These are phyloP conservation scores for Conomelus anceps DNA, from an alignment of 2,888 invertebrate species.

Conservation along the genomic window DNA sequence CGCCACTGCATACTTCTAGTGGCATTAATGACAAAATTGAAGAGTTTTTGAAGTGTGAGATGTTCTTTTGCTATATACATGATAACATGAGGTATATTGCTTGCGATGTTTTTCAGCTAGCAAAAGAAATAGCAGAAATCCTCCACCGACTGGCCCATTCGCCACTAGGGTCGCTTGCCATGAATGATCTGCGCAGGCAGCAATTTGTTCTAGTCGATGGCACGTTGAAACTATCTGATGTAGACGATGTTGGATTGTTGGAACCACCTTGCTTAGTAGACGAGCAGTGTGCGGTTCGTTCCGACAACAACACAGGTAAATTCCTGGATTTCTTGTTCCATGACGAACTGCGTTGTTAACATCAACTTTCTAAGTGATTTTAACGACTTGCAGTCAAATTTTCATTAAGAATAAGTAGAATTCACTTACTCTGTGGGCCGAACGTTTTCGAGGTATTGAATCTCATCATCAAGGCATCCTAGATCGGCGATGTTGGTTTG, in stretches of 20 bases:
- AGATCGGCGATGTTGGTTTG: no score
- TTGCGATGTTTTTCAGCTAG: slow-evolving; percentile 34
- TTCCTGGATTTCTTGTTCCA: no score
- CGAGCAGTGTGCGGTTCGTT: slow-evolving; percentile 24
- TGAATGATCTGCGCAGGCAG: slow-evolving; percentile 46
- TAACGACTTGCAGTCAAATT: no score
- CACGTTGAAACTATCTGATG: slow-evolving; percentile 44
- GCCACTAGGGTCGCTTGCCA: slow-evolving; percentile 42
- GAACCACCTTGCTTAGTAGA: slow-evolving; percentile 32
- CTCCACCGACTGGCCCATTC: slow-evolving; percentile 42
- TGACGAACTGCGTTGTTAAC: no score
- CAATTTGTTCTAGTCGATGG: slow-evolving; percentile 46
- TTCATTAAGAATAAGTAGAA: no score
- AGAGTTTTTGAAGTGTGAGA: neutral
- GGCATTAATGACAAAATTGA: neutral
- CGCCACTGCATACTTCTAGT: no score
- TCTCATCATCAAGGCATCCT: no score
- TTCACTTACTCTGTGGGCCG: no score
- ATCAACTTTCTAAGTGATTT: no score
- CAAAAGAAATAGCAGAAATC: slow-evolving; percentile 39
- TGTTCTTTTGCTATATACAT: neutral
- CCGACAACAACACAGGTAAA: slow-evolving; percentile 19
- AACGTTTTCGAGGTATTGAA: no score
- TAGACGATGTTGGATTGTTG: slow-evolving; percentile 42
- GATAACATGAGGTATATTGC: neutral